Conservation (phyloP, 2,113 vertebrate genomes). For the Solea senegalensis region DNA sequence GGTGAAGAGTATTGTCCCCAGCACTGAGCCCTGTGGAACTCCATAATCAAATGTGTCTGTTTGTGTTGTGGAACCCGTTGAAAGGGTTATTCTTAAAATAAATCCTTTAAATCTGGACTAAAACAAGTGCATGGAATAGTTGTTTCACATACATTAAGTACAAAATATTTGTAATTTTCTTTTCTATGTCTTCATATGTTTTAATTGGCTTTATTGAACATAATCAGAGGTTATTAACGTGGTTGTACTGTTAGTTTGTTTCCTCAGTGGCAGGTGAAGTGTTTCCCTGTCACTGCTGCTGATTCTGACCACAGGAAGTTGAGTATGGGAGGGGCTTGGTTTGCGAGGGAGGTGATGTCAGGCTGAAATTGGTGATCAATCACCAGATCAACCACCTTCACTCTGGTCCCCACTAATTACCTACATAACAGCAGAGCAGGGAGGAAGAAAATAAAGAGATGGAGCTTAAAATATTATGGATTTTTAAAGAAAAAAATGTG, state of each 20-base stretch:
- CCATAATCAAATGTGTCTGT: no score
- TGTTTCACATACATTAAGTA: no score
- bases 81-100: no score
- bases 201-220: background rate
- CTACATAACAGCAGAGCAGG: conserved; percentile 41
- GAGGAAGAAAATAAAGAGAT: background rate
- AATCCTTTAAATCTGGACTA: no score
- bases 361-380: conserved; percentile 98
- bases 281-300: conserved; percentile 92
- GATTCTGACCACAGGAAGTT: conserved; percentile 93
- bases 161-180: no score
- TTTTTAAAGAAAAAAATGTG: background rate
- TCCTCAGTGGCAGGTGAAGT: conserved; percentile 91
- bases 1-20: no score
- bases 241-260: conserved; percentile 84
- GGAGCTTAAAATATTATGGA: background rate
- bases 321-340: conserved; percentile 62
- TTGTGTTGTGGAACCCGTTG: no score
- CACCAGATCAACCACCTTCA: conserved; percentile 80
- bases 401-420: conserved; percentile 79
- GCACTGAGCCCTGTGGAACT: no score
- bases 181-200: background rate
- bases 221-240: conserved; percentile 71
- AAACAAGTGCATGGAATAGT: no score
- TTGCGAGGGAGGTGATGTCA: conserved; percentile 78